phyloP scores from a whole-genome alignment of 2,797 vertebrate genomes.

The Pempheris klunzingeri region DNA sequence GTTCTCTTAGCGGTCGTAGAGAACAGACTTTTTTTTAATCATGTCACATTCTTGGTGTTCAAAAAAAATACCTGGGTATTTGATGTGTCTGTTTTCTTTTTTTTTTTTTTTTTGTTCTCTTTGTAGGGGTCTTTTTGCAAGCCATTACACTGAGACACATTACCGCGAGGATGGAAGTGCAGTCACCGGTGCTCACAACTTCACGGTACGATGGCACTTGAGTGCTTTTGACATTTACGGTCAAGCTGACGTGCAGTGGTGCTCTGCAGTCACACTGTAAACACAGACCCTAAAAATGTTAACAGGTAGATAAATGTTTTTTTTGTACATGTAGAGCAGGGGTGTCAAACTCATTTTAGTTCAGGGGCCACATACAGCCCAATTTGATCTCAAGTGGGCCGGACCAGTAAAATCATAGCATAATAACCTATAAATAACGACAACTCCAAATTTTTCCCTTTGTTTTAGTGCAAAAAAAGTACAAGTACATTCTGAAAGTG shows the following conservation, averaged over 20 bases:
- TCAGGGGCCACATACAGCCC: too few relatives aligned
- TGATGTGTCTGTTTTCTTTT: conserved; percentile 52
- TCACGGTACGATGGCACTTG: conserved; percentile 85
- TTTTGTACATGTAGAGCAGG: too few relatives aligned
- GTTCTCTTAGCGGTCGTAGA: conserved; percentile 5
- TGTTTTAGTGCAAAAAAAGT: too few relatives aligned
- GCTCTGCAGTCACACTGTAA: conserved; percentile 40
- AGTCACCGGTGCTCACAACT: conserved; percentile 85
- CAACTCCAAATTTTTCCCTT: too few relatives aligned
- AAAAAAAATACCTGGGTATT: conserved; percentile 26
- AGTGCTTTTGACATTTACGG: conserved; percentile 66
- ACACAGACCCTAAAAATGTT: conserved; percentile 39
- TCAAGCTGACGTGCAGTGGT: conserved; percentile 48
- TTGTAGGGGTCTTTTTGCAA: conserved; percentile 90
- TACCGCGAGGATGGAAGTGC: conserved; percentile 89
- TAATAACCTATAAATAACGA: too few relatives aligned
- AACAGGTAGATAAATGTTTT: conserved; percentile 19
- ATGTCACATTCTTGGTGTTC: conserved; percentile 6
- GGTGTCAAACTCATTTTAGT: too few relatives aligned
- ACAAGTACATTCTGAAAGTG: too few relatives aligned
- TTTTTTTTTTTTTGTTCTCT: conserved; percentile 34
- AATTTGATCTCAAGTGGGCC: too few relatives aligned
- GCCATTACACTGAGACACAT: conserved; percentile 92
- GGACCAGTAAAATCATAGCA: too few relatives aligned
- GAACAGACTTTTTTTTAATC: not conserved